A percentile compares a stretch with the other conserved stretches of the same genome.
phyloP scores from a whole-genome alignment of 2,888 invertebrate genomes.

The Matsumyia berberina region DNA sequence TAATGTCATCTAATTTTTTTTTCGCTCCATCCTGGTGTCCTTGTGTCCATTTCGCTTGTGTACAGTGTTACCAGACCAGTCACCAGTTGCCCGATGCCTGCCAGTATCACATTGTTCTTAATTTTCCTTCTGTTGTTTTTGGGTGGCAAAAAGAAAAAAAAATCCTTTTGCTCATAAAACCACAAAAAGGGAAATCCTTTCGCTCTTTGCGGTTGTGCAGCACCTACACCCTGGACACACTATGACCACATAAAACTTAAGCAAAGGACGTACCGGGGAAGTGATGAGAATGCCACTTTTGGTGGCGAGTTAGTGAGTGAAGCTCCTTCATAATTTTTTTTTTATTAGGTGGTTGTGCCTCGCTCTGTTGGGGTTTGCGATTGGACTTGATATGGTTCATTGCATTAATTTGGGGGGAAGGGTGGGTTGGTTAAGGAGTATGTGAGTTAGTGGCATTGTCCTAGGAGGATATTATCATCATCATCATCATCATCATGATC shows the following conservation, averaged over 20 bases:
- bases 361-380: constrained; percentile 23
- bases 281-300: constrained; percentile 68
- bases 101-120: constrained; percentile 21
- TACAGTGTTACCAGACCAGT: no score
- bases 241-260: constrained; percentile 43
- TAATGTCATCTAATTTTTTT: constrained; percentile 75
- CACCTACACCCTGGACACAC: constrained; percentile 46
- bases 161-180: constrained; percentile 69
- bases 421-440: neutral
- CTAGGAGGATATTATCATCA: constrained; percentile 64
- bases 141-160: constrained; percentile 8
- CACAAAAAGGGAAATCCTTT: constrained; percentile 73
- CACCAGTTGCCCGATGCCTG: constrained; percentile 10
- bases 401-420: constrained; percentile 37
- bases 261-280: constrained; percentile 45
- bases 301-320: constrained; percentile 47
- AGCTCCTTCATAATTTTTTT: constrained; percentile 34
- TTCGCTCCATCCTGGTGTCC: constrained; percentile 60
- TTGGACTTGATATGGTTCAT: constrained; percentile 59
- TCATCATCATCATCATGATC: no score
- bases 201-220: constrained; percentile 24
- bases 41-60: constrained; percentile 57
- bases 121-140: constrained; percentile 19
- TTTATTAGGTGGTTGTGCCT: neutral
- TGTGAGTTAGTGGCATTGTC: constrained; percentile 70